Evolutionary conservation across 2,888 invertebrate genomes (phyloP), one percentile per base, ranked within the genome.

Genomic region (Xylota segnis): DNA sequence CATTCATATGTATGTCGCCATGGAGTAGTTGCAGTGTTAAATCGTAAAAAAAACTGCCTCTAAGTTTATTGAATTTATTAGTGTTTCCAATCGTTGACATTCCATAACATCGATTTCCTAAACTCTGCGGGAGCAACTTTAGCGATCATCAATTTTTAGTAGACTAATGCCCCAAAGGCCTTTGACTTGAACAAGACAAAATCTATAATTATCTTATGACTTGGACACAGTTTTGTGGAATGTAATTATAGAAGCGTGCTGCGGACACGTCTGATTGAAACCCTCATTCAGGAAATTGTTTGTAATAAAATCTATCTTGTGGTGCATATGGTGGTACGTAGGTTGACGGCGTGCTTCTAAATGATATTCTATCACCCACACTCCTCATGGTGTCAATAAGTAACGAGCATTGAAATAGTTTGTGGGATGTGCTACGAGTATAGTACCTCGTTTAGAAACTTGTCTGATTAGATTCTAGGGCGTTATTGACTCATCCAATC

Each of bases 331-430:
- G 10, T 12, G 12, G 16, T 23, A 56, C 56, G 56, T 56, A 56
- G 56, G 54, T 14, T 32, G 56, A 56, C 9, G 16, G n/a, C 1
- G 45, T 2, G 18, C 18, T 14, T 18, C 47, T 47, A 47, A 18
- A 23, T 50, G 50, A 10, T 23, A 16, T 56, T 34, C 56, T 16
- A 10, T 32, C 56, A 56, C 56, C 56, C 56, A 56, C 56, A 56
- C 56, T 56, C 7, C 16, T 4, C 34, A 32, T 34, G 32, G 32
- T 56, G 32, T 56, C 10, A 56, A 56, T 32, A 34, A 16, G 14
- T 16, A 14, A 16, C 34, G 14, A 32, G 14, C n/a, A 54, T 54
- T 14, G n/a, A 12, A 10, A 5, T 50, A 12, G 4, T n/a, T 50
- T 50, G 50, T 50, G 23, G 27, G 50, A 50, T 12, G 50, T 27